A percentile compares a stretch with the other conserved stretches of the same genome.
These are phyloP conservation scores for Ischnus inquisitorius DNA, from an alignment of 2,888 invertebrate genomes.

Conservation along the genomic window DNA sequence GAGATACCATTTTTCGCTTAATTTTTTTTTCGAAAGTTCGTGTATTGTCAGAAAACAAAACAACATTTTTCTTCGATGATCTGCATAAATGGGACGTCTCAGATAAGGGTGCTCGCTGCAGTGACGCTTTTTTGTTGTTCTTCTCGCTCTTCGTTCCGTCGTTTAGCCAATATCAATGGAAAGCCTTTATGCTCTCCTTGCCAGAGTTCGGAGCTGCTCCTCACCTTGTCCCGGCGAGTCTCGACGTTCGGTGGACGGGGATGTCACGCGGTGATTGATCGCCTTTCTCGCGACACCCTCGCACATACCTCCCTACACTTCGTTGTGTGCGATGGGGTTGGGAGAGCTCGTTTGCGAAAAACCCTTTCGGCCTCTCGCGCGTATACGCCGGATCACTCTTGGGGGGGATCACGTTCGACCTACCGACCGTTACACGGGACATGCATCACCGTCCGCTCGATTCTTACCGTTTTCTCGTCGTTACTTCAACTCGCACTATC, in stretches of 20 bases:
- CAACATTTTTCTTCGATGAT: background rate
- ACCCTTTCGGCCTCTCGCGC: constrained; percentile 78
- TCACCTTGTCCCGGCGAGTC: constrained; percentile 31
- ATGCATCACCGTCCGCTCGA: constrained; percentile 73
- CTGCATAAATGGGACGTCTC: constrained; percentile 1
- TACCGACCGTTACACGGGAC: constrained; percentile 71
- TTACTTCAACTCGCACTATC: constrained; percentile 11
- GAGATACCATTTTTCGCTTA: too few species aligned
- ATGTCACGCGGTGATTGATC: constrained; percentile 82
- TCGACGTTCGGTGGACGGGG: constrained; percentile 46
- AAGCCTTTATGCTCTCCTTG: constrained; percentile 76
- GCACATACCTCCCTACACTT: constrained; percentile 59
- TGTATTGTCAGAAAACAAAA: background rate
- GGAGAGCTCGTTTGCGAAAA: constrained; percentile 72
- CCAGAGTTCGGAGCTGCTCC: constrained; percentile 44
- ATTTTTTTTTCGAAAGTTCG: too few species aligned
- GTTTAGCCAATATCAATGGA: constrained; percentile 74
- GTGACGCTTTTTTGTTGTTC: constrained; percentile 49
- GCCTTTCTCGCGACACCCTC: constrained; percentile 80
- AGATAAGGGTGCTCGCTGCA: constrained; percentile 44
- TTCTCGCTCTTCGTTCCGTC: constrained; percentile 48
- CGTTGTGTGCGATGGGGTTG: constrained; percentile 80
- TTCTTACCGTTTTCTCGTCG: constrained; percentile 16
- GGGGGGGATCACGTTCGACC: constrained; percentile 79
- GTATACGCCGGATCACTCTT: constrained; percentile 80